Conservation (phyloP, 2,797 vertebrate genomes). For the Lophotriccus pileatus region DNA sequence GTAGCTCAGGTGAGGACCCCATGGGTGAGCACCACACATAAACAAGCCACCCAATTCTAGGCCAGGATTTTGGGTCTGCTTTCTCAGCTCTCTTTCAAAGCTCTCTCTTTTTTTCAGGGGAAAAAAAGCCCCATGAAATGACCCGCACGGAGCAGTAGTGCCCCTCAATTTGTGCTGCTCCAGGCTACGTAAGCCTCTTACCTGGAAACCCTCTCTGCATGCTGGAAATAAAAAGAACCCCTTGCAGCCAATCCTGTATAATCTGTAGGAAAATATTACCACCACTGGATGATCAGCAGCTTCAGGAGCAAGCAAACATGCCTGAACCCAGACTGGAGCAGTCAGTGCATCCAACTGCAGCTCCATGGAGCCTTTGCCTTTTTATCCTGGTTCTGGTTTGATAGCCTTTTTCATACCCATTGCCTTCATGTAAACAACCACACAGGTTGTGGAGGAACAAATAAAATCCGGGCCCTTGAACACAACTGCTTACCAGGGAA, state of each 20-base stretch:
- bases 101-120: background rate
- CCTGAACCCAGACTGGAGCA: background rate
- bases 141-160: accelerated
- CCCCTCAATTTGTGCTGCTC: background rate
- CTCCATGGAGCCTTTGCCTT: background rate
- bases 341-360: background rate
- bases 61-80: background rate
- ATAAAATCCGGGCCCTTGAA: background rate
- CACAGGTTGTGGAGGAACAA: background rate
- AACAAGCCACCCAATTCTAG: background rate
- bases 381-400: background rate
- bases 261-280: background rate
- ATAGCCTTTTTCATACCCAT: background rate
- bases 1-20: background rate
- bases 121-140: background rate
- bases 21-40: background rate
- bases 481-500: background rate
- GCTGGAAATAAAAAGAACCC: background rate
- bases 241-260: background rate
- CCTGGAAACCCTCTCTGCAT: background rate
- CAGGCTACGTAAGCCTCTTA: background rate
- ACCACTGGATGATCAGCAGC: background rate
- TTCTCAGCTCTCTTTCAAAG: background rate
- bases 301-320: background rate
- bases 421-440: background rate